phyloP scores from a whole-genome alignment of 2,888 invertebrate genomes.

The Pristionchus japonicus region DNA sequence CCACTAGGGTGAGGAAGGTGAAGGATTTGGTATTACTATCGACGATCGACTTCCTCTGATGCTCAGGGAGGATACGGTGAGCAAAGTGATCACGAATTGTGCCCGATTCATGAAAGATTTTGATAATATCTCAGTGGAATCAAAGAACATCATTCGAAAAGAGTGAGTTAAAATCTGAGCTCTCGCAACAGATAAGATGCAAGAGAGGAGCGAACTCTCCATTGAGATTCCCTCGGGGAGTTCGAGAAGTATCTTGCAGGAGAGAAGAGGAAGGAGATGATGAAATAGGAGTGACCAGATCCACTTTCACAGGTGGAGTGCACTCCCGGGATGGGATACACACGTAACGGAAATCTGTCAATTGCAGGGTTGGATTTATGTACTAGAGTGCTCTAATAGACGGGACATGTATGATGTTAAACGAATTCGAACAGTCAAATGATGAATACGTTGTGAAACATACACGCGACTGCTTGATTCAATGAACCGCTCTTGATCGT shows the following conservation, averaged over 20 bases:
- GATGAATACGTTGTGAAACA: not conserved
- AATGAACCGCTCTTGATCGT: not conserved
- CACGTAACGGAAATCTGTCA: not conserved
- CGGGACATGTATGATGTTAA: not conserved
- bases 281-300: slow-evolving; percentile 4
- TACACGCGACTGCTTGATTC: not conserved
- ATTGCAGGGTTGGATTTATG: not conserved
- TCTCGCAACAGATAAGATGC: not conserved
- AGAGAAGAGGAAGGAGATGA: not conserved
- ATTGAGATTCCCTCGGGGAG: not conserved
- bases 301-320: not conserved
- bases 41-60: too few relatives aligned
- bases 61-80: not conserved
- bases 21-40: too few relatives aligned
- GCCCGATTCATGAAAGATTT: too few relatives aligned
- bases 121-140: too few relatives aligned
- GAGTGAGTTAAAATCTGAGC: not conserved
- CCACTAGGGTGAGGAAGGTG: not conserved
- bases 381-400: not conserved
- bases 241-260: not conserved
- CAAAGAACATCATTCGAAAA: too few relatives aligned
- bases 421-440: not conserved
- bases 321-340: not conserved
- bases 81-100: too few relatives aligned
- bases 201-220: not conserved